These are phyloP conservation scores for Agrotis ipsilon DNA, from an alignment of 2,888 invertebrate species.

Conservation along the genomic window DNA sequence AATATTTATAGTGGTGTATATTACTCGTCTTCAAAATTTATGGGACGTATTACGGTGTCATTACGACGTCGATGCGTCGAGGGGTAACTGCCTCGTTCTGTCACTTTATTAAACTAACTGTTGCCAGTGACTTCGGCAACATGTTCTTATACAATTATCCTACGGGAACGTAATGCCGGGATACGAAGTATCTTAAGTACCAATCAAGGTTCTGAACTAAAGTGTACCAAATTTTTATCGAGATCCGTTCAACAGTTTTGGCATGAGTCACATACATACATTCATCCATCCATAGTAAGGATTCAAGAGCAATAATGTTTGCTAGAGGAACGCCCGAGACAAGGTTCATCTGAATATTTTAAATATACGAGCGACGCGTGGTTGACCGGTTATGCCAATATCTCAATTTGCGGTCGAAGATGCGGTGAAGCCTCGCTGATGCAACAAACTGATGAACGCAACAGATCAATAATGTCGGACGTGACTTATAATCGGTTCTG, in stretches of 20 bases:
- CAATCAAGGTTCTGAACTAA: too few relatives aligned
- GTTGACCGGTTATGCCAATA: conserved; percentile 67
- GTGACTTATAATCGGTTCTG: conserved; percentile 48
- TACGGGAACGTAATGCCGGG: too few relatives aligned
- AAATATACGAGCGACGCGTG: conserved; percentile 49
- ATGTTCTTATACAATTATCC: too few relatives aligned
- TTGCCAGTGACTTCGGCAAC: too few relatives aligned
- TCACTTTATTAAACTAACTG: conserved; percentile 6
- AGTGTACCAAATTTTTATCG: too few relatives aligned
- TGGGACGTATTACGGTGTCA: conserved; percentile 74
- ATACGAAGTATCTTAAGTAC: too few relatives aligned
- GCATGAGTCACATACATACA: too few relatives aligned
- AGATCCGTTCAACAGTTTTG: too few relatives aligned
- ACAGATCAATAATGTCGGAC: conserved; percentile 55
- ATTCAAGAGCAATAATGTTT: conserved; percentile 40
- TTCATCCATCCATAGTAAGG: too few relatives aligned
- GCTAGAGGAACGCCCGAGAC: conserved; percentile 21
- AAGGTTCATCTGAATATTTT: conserved; percentile 51
- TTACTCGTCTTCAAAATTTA: conserved; percentile 81
- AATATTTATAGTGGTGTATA: conserved; percentile 80
- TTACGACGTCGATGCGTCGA: conserved; percentile 63
- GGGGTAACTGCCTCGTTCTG: conserved; percentile 31
- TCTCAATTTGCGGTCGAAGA: conserved; percentile 74
- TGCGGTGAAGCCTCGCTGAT: conserved; percentile 56
- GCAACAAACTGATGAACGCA: conserved; percentile 52